Base-by-base conservation (phyloP, 2,888 invertebrate genomes). In the Pterostichus niger region DNA sequence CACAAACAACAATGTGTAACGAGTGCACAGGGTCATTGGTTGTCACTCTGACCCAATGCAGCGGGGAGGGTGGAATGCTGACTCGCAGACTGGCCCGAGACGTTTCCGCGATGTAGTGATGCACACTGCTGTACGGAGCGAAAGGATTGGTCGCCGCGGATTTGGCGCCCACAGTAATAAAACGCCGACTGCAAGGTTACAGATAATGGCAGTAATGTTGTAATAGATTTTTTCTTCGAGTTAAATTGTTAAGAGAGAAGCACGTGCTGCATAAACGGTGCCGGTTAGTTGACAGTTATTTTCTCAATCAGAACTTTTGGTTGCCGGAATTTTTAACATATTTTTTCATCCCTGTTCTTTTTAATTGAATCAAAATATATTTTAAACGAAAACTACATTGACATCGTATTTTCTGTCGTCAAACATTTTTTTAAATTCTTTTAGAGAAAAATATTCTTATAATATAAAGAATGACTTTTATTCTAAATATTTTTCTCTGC, bases 11-110 rank as follows among this genome's bases (percentile, higher is more conserved):
- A 59, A 17, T 64, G 10, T 7, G 15, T 7, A 78, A 78, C 46
- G 56, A 35, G 71, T 81, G 71, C 81, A 73, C n/a, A 54, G 71
- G 81, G 81, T 81, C 81, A 71, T 56, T 81, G 81, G 7, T 73
- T 81, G 81, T 56, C 40, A 6, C 78, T 78, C 31, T 78, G 78
- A 78, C 59, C 78, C 31, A 3, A 31, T 31, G 4, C 3, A 6
- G 31, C 59, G 17, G 17, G 59, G 11, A 40, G 13, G 15, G 6
- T 0, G 13, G 31, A 13, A 13, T 7, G 24, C 40, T 7, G 40
- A 9, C 40, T 40, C 13, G 64, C 24, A 35, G 64, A 64, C 35
- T 33, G 35, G 9, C 33, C 11, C 56, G 56, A 56, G 56, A 56
- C 56, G 24, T n/a, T 56, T 56, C 56, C 9, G 56, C 17, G 17